Conservation (phyloP, 2,888 invertebrate genomes). For the Cecidostiba fungosa region DNA sequence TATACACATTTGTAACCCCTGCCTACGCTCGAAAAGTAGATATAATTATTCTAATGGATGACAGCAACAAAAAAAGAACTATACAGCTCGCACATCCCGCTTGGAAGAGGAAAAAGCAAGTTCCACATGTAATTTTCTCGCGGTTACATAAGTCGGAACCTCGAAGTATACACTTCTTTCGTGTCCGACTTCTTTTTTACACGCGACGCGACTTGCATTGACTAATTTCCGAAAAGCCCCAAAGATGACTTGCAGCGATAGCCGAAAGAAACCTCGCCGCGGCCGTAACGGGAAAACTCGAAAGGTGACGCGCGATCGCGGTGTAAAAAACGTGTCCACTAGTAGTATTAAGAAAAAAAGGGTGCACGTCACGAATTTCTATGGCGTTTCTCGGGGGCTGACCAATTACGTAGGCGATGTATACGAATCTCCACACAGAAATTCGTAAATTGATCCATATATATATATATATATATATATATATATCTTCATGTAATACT, state of each 20-base stretch:
- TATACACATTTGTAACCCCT: not conserved
- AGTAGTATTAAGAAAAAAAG: not conserved
- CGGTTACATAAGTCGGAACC: not conserved
- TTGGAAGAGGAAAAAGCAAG: not conserved
- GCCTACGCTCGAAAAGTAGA: not conserved
- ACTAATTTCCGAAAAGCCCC: conserved; percentile 36
- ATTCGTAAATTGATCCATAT: too few relatives aligned
- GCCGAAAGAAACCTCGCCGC: conserved; percentile 8
- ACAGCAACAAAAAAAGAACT: not conserved
- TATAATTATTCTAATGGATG: conserved; percentile 3
- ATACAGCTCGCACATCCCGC: not conserved
- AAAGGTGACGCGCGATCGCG: not conserved
- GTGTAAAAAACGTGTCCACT: not conserved
- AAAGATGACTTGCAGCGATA: conserved; percentile 32
- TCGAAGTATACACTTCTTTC: not conserved
- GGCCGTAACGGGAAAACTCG: conserved; percentile 27
- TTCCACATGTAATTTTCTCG: conserved; percentile 10
- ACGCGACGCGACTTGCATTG: conserved; percentile 11
- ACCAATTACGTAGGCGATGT: too few relatives aligned
- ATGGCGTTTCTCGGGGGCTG: too few relatives aligned
- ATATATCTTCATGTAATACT: too few relatives aligned
- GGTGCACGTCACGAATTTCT: not conserved
- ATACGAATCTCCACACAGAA: too few relatives aligned
- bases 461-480: too few relatives aligned
- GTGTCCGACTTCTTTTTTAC: not conserved